Percentiles rank a stretch among this genome's conserved stretches.
These are phyloP conservation scores for Gryllus longicercus DNA, from an alignment of 2,888 invertebrate species.

Conservation along the genomic window DNA sequence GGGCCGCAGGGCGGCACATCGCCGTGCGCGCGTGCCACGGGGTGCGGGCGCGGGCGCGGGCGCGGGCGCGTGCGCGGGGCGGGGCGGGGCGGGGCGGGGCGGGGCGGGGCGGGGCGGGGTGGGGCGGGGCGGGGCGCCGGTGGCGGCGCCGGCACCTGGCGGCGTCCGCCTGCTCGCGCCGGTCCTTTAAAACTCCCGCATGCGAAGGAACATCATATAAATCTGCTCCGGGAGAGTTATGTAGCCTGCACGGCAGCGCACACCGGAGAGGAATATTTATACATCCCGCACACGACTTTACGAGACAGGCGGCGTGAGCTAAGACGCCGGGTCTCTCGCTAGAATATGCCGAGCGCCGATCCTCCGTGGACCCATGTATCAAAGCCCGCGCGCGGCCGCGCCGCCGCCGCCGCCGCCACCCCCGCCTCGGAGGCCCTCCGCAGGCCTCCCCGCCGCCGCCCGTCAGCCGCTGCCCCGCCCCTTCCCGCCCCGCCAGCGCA, in stretches of 20 bases:
- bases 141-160: background rate
- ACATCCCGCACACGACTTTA: background rate
- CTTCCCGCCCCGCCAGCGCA: background rate
- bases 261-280: constrained; percentile 10
- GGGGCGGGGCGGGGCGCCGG: too few relatives aligned
- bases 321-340: constrained; percentile 10
- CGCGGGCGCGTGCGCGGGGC: too few relatives aligned
- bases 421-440: background rate
- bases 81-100: too few relatives aligned
- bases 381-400: constrained; percentile 1
- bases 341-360: background rate
- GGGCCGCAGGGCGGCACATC: too few relatives aligned
- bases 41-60: too few relatives aligned
- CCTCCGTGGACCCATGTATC: constrained; percentile 10
- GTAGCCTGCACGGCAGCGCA: constrained; percentile 22
- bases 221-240: constrained; percentile 26
- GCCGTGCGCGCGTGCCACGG: too few relatives aligned
- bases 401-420: background rate
- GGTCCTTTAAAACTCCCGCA: background rate
- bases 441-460: background rate
- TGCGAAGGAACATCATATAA: constrained; percentile 23
- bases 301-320: constrained; percentile 10
- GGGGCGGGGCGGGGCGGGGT: too few relatives aligned
- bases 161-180: background rate
- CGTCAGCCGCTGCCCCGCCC: background rate